Conservation (phyloP, 2,888 invertebrate genomes). For the Frankliniella fusca region DNA sequence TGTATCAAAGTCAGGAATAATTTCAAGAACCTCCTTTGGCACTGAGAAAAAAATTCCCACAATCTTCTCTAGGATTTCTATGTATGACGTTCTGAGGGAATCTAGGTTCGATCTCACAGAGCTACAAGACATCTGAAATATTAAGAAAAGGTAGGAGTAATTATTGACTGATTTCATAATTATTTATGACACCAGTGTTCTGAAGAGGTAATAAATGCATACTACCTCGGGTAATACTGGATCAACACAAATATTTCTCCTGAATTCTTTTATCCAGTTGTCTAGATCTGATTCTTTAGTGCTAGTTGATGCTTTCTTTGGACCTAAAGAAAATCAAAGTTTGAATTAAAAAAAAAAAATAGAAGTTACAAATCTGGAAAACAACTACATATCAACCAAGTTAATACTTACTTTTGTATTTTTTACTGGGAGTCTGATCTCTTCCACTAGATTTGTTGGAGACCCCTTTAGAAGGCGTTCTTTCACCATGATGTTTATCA, state of each 20-base stretch:
- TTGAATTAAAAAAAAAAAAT: not conserved
- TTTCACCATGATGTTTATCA: not conserved
- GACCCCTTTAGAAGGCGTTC: not conserved
- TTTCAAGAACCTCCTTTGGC: conserved; percentile 57
- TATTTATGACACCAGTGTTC: not conserved
- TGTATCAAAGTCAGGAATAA: conserved; percentile 58
- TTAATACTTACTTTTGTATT: not conserved
- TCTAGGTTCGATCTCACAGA: conserved; percentile 27
- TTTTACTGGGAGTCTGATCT: not conserved
- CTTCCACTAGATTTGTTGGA: not conserved
- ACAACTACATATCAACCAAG: not conserved
- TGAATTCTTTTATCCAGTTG: not conserved
- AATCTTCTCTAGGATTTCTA: conserved; percentile 61
- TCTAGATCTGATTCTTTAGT: not conserved
- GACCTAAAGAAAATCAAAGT: not conserved
- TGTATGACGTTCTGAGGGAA: conserved; percentile 53
- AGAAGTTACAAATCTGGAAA: not conserved
- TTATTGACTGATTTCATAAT: not conserved
- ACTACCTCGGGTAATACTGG: not conserved
- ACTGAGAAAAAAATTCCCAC: conserved; percentile 60
- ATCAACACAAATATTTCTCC: not conserved
- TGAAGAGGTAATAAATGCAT: not conserved
- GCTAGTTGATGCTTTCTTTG: not conserved
- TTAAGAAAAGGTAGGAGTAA: not conserved
- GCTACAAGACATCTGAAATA: not conserved